A percentile compares a stretch with the other conserved stretches of the same genome.
Conservation (phyloP, 2,797 vertebrate species). For the Pipistrellus nathusii region DNA sequence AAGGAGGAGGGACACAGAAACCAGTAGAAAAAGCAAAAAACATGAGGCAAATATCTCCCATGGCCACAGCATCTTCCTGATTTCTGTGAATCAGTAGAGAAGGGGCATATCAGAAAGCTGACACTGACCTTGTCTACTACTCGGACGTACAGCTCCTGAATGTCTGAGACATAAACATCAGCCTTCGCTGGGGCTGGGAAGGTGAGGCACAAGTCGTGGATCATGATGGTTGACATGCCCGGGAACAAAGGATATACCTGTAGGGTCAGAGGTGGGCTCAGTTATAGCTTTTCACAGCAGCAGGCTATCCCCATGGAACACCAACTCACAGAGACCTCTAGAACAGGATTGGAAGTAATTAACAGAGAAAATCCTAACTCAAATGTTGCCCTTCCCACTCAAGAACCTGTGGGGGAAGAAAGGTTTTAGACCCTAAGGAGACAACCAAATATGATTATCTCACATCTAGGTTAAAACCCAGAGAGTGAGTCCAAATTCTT, state of each 20-base stretch:
- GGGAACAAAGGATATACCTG: constrained; percentile 93
- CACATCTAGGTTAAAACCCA: neutral
- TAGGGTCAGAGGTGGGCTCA: neutral
- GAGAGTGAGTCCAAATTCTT: neutral
- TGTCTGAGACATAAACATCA: constrained; percentile 93
- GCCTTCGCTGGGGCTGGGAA: constrained; percentile 91
- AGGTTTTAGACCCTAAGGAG: neutral
- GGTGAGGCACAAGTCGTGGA: constrained; percentile 94
- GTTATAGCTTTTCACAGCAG: neutral
- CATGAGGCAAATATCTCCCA: neutral
- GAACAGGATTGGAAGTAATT: neutral
- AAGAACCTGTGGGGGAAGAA: neutral
- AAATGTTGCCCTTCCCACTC: neutral
- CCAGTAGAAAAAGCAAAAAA: neutral
- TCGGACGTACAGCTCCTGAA: constrained; percentile 94
- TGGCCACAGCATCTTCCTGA: rapidly evolving
- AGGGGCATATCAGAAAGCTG: rapidly evolving
- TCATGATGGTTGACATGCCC: constrained; percentile 90
- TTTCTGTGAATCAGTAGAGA: neutral
- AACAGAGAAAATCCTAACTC: neutral
- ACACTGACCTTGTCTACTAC: constrained; percentile 97
- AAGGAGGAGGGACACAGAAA: neutral
- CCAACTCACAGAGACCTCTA: neutral
- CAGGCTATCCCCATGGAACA: rapidly evolving
- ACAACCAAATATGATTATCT: neutral